A percentile compares a stretch with the other conserved stretches of the same genome.
Conservation (phyloP, 2,888 invertebrate genomes). For the Dryococelus australis region DNA sequence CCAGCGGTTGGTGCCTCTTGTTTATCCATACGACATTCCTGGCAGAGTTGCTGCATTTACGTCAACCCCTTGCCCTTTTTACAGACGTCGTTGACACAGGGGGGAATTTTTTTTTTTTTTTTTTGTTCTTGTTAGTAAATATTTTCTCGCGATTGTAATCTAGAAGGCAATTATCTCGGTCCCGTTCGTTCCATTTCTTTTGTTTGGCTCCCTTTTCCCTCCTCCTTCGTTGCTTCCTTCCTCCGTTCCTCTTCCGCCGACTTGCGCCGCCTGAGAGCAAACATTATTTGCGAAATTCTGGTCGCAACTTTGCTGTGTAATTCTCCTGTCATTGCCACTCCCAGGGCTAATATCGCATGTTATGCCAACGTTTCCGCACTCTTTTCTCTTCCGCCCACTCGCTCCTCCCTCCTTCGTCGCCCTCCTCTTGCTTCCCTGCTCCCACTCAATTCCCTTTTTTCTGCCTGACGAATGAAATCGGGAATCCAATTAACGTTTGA, state of each 20-base stretch:
- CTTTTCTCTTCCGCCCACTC: too few species aligned
- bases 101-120: not conserved
- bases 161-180: constrained; percentile 10
- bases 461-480: not conserved
- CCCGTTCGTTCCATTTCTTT: constrained; percentile 1
- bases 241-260: not conserved
- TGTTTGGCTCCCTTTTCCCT: constrained; percentile 16
- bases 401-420: too few species aligned
- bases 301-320: too few species aligned
- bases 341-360: too few species aligned
- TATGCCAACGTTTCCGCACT: too few species aligned
- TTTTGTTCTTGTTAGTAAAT: not conserved
- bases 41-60: not conserved
- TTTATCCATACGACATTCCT: not conserved
- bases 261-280: too few species aligned
- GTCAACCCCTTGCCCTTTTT: not conserved
- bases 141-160: constrained; percentile 3
- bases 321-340: too few species aligned
- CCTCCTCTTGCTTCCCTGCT: too few species aligned
- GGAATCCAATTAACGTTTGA: constrained; percentile 11
- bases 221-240: not conserved
- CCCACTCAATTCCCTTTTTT: not conserved
- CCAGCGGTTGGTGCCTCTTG: not conserved
- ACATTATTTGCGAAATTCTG: too few species aligned
- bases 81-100: not conserved